A percentile compares a stretch with the other conserved stretches of the same genome.
Evolutionary conservation across 2,113 vertebrate species (phyloP).

Genomic region (Felis catus): F.catus_Fca126_mat1.0 CM031417.1:93045001-93045500

Average conservation of each 20-base stretch:
- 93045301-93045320: not conserved
- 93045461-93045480: not conserved
- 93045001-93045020: not conserved
- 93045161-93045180: not conserved
- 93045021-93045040: not conserved
- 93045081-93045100: not conserved
- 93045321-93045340: not conserved
- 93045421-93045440: not conserved
- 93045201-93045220: not conserved
- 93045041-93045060: not conserved
- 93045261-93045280: not conserved
- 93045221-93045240: not conserved
- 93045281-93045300: not conserved
- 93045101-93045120: not conserved
- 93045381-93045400: not conserved
- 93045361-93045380: not conserved
- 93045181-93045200: not conserved
- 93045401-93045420: not conserved
- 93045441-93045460: not conserved
- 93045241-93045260: not conserved
- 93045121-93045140: not conserved
- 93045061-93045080: slow-evolving; percentile 6
- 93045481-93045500: not conserved
- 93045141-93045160: not conserved
- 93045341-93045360: not conserved